Evolutionary conservation across 2,888 invertebrate species (phyloP).

Genomic region (Ectobius pallidus): DNA sequence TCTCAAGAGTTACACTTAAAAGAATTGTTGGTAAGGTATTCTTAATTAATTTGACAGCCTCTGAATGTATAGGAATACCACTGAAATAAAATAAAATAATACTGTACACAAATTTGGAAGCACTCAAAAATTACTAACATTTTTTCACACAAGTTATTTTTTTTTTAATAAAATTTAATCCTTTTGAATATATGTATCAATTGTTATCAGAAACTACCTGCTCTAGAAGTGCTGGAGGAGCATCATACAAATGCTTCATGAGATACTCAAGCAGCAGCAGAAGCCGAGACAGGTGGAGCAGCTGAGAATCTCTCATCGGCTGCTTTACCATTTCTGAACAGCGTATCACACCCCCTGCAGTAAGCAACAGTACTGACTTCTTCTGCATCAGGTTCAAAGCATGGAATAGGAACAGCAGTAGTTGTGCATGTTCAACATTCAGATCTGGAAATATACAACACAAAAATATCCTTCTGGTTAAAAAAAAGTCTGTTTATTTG

Average conservation of each 20-base stretch:
- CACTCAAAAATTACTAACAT: too few relatives aligned
- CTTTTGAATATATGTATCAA: too few relatives aligned
- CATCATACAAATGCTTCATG: conserved; percentile 94
- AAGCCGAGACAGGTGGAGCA: conserved; percentile 81
- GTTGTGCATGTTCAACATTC: conserved; percentile 94
- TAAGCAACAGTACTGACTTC: conserved; percentile 86
- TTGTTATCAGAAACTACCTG: too few relatives aligned
- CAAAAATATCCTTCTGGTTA: conserved; percentile 40
- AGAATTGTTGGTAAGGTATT: too few relatives aligned
- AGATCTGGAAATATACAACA: conserved; percentile 67
- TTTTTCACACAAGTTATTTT: too few relatives aligned
- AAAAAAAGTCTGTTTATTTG: too few relatives aligned
- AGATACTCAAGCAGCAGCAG: conserved; percentile 90
- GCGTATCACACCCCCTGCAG: conserved; percentile 75
- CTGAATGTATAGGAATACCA: too few relatives aligned
- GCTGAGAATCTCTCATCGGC: conserved; percentile 68
- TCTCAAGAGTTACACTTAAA: too few relatives aligned
- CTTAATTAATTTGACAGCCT: too few relatives aligned
- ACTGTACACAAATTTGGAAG: too few relatives aligned
- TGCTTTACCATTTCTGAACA: conserved; percentile 63
- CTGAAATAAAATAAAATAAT: too few relatives aligned
- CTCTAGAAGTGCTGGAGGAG: conserved; percentile 82
- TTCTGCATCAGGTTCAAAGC: conserved; percentile 95
- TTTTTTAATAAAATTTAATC: too few relatives aligned
- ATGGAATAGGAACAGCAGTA: conserved; percentile 92